Evolutionary conservation across 2,888 invertebrate species (phyloP).

Genomic region (Agriopis leucophaearia): DNA sequence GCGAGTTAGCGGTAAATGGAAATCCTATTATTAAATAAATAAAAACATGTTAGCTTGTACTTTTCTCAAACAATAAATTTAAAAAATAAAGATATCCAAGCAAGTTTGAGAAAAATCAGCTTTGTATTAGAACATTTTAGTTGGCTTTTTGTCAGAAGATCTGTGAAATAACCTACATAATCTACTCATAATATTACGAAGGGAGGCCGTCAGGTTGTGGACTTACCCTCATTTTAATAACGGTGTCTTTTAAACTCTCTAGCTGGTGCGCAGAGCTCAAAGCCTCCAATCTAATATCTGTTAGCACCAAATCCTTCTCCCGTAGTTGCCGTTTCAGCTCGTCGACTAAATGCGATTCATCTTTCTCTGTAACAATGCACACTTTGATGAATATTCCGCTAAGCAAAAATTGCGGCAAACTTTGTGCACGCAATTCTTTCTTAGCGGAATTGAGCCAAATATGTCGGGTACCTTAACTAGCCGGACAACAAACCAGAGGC

Average conservation of each 20-base stretch:
- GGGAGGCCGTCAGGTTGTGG: neutral
- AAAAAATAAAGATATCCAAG: too few relatives aligned
- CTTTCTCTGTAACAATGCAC: constrained; percentile 75
- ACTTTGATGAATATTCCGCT: constrained; percentile 35
- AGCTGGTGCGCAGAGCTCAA: constrained; percentile 98
- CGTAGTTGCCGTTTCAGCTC: constrained; percentile 97
- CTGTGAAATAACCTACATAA: too few relatives aligned
- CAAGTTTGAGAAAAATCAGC: too few relatives aligned
- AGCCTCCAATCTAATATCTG: constrained; percentile 98
- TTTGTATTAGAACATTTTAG: too few relatives aligned
- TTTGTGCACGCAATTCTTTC: constrained; percentile 13
- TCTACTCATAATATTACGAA: too few relatives aligned
- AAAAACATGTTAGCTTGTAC: too few relatives aligned
- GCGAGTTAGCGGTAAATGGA: too few relatives aligned
- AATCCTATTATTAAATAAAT: too few relatives aligned
- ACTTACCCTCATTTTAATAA: constrained; percentile 97
- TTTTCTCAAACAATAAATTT: too few relatives aligned
- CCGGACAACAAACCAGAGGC: too few relatives aligned
- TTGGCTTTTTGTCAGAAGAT: too few relatives aligned
- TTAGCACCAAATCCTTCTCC: constrained; percentile 98
- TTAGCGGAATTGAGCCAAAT: constrained; percentile 32
- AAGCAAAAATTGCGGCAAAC: constrained; percentile 21
- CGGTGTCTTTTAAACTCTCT: constrained; percentile 97
- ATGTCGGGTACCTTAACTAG: neutral
- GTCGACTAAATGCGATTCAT: constrained; percentile 86